Conservation (phyloP, 2,888 invertebrate genomes). For the Pollenia angustigena region DNA sequence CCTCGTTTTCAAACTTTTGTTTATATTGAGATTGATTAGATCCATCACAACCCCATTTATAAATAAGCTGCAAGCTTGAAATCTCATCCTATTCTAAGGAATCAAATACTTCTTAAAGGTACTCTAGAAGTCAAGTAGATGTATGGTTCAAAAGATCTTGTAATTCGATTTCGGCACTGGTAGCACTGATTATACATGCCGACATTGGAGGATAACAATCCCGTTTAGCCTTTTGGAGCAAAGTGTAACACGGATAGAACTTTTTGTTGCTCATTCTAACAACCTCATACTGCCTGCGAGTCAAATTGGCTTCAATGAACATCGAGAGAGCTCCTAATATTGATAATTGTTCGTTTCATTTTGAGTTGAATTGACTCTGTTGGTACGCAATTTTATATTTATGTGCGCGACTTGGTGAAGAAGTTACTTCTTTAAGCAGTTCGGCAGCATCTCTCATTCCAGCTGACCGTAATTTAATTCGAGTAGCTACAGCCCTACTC, state of each 20-base stretch:
- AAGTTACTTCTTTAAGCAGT: slow-evolving; percentile 27
- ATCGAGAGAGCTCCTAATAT: too few species aligned
- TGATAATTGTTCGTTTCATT: too few species aligned
- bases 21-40: not conserved
- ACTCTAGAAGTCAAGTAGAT: slow-evolving; percentile 6
- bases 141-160: not conserved
- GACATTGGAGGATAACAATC: too few species aligned
- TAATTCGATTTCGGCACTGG: not conserved
- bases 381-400: slow-evolving; percentile 34
- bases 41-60: slow-evolving; percentile 54
- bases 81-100: slow-evolving; percentile 43
- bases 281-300: too few species aligned
- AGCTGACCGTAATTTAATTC: slow-evolving; percentile 5
- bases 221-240: too few species aligned
- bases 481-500: slow-evolving; percentile 28
- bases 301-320: too few species aligned
- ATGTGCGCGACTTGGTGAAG: slow-evolving; percentile 10
- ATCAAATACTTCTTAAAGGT: slow-evolving; percentile 14
- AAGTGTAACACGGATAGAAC: too few species aligned
- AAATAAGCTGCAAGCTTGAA: slow-evolving; percentile 46
- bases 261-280: not conserved
- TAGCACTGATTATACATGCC: not conserved
- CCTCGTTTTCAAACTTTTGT: slow-evolving; percentile 53
- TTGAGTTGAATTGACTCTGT: slow-evolving; percentile 24
- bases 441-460: slow-evolving; percentile 23